Conservation (phyloP, 2,113 vertebrate species). For the Caloenas nicobarica region DNA sequence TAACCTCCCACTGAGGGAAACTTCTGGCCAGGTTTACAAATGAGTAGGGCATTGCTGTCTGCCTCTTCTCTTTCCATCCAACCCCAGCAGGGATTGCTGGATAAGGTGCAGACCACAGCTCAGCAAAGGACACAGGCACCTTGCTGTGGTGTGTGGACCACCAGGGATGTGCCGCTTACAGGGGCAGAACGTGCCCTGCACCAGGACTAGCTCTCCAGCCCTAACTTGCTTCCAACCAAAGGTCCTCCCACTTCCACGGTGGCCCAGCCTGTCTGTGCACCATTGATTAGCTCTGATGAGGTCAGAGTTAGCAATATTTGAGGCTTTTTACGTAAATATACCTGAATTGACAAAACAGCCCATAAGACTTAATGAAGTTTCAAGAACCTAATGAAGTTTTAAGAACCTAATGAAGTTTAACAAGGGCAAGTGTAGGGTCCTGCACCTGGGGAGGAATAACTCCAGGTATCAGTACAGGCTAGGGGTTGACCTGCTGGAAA, state of each 20-base stretch:
- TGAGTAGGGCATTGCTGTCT: not conserved
- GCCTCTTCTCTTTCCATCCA: not conserved
- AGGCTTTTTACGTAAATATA: not conserved
- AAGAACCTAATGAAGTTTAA: too few relatives aligned
- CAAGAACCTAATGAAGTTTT: too few relatives aligned
- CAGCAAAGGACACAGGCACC: not conserved
- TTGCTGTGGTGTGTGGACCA: not conserved
- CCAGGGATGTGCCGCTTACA: not conserved
- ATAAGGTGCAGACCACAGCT: not conserved
- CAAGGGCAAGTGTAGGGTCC: too few relatives aligned
- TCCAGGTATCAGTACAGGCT: too few relatives aligned
- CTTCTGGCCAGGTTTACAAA: not conserved
- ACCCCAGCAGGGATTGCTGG: not conserved
- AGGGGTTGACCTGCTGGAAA: too few relatives aligned
- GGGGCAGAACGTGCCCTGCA: not conserved
- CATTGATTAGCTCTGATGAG: not conserved
- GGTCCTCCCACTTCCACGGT: fast-evolving
- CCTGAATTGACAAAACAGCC: not conserved
- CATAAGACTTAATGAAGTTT: not conserved
- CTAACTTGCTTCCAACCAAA: not conserved
- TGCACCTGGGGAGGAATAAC: too few relatives aligned
- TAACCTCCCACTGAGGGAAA: not conserved
- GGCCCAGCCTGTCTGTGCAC: not conserved
- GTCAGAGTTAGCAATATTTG: not conserved
- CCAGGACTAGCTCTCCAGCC: not conserved